These are phyloP conservation scores for Mylabris sibirica DNA, from an alignment of 2,888 invertebrate species.

Conservation along the genomic window DNA sequence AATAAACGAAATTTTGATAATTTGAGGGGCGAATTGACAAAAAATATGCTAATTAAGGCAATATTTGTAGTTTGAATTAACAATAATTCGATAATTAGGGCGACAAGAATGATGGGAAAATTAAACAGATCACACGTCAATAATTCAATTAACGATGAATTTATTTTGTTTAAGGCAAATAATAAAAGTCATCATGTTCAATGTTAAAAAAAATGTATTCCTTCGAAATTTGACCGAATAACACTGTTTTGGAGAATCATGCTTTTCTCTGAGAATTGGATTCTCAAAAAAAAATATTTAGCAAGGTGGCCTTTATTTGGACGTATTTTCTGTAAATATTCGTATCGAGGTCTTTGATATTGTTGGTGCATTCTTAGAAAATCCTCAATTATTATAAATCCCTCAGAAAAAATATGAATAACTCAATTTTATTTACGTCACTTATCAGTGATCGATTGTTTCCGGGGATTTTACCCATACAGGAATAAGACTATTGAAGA, in stretches of 20 bases:
- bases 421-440: too few relatives aligned
- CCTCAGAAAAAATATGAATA: too few relatives aligned
- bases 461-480: too few relatives aligned
- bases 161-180: background rate
- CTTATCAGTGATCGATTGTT: too few relatives aligned
- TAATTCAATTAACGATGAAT: conserved; percentile 3
- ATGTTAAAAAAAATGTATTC: too few relatives aligned
- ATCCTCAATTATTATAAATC: background rate
- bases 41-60: background rate
- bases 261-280: background rate
- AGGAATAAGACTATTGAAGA: too few relatives aligned
- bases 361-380: background rate
- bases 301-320: too few relatives aligned
- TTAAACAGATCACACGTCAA: background rate
- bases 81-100: background rate
- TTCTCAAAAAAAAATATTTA: too few relatives aligned
- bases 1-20: background rate
- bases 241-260: too few relatives aligned
- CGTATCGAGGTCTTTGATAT: background rate
- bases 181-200: too few relatives aligned
- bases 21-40: background rate
- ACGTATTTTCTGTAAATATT: too few relatives aligned
- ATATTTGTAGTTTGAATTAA: background rate
- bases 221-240: too few relatives aligned
- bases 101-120: background rate